Percentiles rank a stretch among this genome's conserved stretches.
These are phyloP conservation scores for Pagrus major DNA, from an alignment of 2,113 vertebrate genomes.

Conservation along the genomic window DNA sequence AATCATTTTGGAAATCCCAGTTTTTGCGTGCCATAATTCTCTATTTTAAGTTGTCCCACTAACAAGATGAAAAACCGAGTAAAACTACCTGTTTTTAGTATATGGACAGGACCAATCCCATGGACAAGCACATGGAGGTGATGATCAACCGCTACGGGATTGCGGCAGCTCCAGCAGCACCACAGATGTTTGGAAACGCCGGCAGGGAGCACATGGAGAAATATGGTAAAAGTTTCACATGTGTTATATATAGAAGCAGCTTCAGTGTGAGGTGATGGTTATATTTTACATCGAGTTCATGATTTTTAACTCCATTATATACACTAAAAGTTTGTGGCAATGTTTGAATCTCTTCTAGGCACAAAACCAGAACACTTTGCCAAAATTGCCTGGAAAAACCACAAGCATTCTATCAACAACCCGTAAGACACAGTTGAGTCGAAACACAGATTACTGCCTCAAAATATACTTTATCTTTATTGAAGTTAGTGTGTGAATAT, in stretches of 20 bases:
- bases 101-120: constrained; percentile 85
- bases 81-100: constrained; percentile 69
- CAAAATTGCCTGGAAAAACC: constrained; percentile 99
- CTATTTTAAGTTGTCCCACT: neutral
- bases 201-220: constrained; percentile 96
- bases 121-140: constrained; percentile 93
- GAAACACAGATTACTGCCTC: neutral
- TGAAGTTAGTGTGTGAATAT: neutral
- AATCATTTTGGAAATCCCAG: no score
- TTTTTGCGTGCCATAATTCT: neutral
- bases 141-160: constrained; percentile 89
- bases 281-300: neutral
- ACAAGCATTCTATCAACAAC: constrained; percentile 96
- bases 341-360: constrained; percentile 81
- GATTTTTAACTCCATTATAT: neutral
- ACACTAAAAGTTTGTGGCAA: neutral
- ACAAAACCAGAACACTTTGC: constrained; percentile 96
- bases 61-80: neutral
- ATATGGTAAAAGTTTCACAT: constrained; percentile 86
- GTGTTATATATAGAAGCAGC: neutral
- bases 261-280: neutral
- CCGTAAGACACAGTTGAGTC: constrained; percentile 86
- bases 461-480: neutral
- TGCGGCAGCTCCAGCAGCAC: constrained; percentile 80
- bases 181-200: constrained; percentile 92